Evolutionary conservation across 2,797 vertebrate genomes (phyloP).

Genomic region (Taeniopygia guttata): DNA sequence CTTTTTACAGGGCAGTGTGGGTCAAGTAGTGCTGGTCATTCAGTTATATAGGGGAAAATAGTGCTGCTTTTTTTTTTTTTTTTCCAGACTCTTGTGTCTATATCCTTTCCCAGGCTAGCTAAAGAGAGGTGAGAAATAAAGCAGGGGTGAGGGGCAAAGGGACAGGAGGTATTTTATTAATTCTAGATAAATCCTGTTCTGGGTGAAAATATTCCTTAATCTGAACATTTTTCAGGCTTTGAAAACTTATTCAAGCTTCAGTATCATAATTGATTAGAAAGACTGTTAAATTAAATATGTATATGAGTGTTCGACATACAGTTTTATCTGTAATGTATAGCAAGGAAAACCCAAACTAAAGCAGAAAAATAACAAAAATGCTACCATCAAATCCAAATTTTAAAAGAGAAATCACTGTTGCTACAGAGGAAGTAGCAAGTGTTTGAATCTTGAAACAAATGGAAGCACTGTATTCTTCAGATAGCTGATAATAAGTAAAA

Average conservation of each 20-base stretch:
- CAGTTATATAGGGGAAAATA: neutral
- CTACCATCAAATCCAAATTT: neutral
- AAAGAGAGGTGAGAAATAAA: neutral
- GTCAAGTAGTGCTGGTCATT: neutral
- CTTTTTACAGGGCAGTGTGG: neutral
- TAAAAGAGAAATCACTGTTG: neutral
- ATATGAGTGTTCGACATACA: neutral
- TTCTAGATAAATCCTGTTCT: neutral
- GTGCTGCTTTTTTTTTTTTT: neutral
- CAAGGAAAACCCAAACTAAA: neutral
- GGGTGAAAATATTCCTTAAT: neutral
- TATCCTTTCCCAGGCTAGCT: neutral
- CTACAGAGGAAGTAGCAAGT: neutral
- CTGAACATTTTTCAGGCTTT: neutral
- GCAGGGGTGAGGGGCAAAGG: neutral
- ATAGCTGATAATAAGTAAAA: neutral
- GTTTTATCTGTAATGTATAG: neutral
- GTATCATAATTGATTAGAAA: neutral
- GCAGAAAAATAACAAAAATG: neutral
- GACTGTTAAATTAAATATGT: neutral
- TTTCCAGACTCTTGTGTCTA: neutral
- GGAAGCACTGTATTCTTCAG: neutral
- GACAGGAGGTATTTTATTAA: neutral
- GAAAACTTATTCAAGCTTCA: neutral
- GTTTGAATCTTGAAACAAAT: neutral